Base-by-base conservation (phyloP, 2,888 invertebrate genomes). In the Drosophila merina region DNA sequence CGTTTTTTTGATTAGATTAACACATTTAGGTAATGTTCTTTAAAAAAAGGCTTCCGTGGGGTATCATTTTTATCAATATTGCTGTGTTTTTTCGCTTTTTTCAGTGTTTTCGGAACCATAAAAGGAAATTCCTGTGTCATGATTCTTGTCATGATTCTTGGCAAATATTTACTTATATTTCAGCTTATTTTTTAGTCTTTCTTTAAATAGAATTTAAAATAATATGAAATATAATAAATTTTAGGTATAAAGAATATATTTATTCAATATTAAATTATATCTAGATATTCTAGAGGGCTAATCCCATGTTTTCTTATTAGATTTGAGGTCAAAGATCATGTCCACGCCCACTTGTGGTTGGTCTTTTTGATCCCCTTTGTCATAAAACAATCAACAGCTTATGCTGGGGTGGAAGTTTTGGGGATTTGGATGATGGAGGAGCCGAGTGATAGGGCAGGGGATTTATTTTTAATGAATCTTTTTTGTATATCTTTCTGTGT, bases 301-400 rank as follows among this genome's bases (percentile, higher is more conserved):
- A 56, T 45, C 33, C 45, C 12, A 12, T 12, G 7, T 10, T 30
- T 10, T 2, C 14, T 59, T 69, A 50, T 57, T 56, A 57, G 52
- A 57, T 66, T 50, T 66, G 56, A 74, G 86, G 75, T 83, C 67
- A 71, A 45, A 79, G 80, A 79, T 20, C 20, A 20, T 20, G 20
- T 20, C 20, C 20, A 20, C 2, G 20, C 20, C 20, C 20, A 20
- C 20, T 20, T 20, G 20, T 20, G 20, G 20, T 20, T 20, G 20
- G 20, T 20, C 20, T 20, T 20, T 20, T 74, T 57, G 44, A 58
- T 47, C 30, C 44, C 7, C 36, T 38, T 48, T 64, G 62, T 55
- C 80, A 71, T 83, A 80, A 83, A 79, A 77, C 75, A 86, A 79
- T 75, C 77, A 80, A 71, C 55, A 52, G 45, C 56, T 26, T 14